A percentile compares a stretch with the other conserved stretches of the same genome.
These are phyloP conservation scores for Eudasyphora cyanicolor DNA, from an alignment of 2,888 invertebrate genomes.

Conservation along the genomic window DNA sequence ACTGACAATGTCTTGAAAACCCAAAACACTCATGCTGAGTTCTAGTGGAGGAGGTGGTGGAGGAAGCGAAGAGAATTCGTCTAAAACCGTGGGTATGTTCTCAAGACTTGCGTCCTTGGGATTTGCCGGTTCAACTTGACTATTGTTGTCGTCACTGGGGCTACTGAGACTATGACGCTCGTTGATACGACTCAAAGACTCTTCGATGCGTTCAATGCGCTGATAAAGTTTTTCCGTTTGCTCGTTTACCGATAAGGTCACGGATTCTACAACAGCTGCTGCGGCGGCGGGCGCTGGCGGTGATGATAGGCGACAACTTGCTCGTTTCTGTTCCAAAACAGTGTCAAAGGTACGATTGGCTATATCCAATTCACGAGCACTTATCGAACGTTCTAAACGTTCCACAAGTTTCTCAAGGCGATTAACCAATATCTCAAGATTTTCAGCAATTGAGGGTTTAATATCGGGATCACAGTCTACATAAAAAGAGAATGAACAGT, in stretches of 20 bases:
- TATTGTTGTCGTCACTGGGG: conserved; percentile 53
- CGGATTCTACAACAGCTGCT: conserved; percentile 42
- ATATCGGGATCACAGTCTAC: conserved; percentile 81
- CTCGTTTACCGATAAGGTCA: conserved; percentile 54
- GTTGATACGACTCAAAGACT: conserved; percentile 72
- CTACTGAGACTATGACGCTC: conserved; percentile 70
- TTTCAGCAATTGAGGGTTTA: conserved; percentile 81
- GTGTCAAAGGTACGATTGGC: conserved; percentile 74
- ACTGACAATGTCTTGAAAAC: conserved; percentile 87
- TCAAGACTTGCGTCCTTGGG: conserved; percentile 72
- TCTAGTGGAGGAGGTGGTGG: conserved; percentile 68
- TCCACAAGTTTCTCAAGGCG: conserved; percentile 88
- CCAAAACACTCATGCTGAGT: conserved; percentile 86
- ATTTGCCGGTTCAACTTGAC: conserved; percentile 59
- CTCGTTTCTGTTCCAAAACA: conserved; percentile 72
- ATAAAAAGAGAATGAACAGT: too few relatives aligned
- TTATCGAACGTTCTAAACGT: conserved; percentile 84
- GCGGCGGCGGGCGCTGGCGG: conserved; percentile 67
- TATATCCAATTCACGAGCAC: conserved; percentile 74
- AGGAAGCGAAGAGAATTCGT: conserved; percentile 70
- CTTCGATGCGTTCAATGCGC: conserved; percentile 73
- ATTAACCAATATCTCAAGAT: conserved; percentile 86
- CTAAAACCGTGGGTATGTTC: conserved; percentile 74
- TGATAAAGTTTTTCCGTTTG: conserved; percentile 69
- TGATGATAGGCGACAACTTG: conserved; percentile 67